Conservation (phyloP, 2,888 invertebrate species). For the Eremobia ochroleuca region DNA sequence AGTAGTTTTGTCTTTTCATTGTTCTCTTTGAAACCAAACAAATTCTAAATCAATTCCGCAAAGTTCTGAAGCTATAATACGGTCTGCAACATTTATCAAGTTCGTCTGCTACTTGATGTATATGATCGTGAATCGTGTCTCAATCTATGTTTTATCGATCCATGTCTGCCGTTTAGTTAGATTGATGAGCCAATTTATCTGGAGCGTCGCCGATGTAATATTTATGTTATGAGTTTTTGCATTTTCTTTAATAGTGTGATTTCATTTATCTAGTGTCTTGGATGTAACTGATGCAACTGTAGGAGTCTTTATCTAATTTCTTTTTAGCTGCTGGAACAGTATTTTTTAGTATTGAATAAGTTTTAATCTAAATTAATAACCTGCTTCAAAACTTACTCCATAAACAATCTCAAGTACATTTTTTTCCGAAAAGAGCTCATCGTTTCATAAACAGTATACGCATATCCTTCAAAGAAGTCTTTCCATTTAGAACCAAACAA, state of each 20-base stretch:
- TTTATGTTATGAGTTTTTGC: slow-evolving; percentile 11
- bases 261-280: not conserved
- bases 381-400: not conserved
- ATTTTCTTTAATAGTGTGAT: not conserved
- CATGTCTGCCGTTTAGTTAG: slow-evolving; percentile 46
- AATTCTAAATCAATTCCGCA: slow-evolving; percentile 5
- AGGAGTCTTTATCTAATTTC: not conserved
- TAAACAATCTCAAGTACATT: not conserved
- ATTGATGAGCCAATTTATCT: slow-evolving; percentile 43
- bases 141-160: slow-evolving; percentile 49
- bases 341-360: not conserved
- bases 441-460: not conserved
- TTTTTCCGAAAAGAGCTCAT: not conserved
- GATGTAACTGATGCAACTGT: not conserved
- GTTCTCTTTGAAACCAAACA: not conserved
- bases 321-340: not conserved
- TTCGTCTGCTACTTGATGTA: slow-evolving; percentile 7
- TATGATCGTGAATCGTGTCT: slow-evolving; percentile 28
- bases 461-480: not conserved
- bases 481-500: slow-evolving; percentile 14
- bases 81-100: slow-evolving; percentile 9
- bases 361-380: not conserved
- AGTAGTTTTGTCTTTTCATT: not conserved
- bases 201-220: slow-evolving; percentile 13
- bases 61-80: slow-evolving; percentile 7